Conservation (phyloP, 1,140 invertebrate genomes). For the Monochamus saltuarius region DNA sequence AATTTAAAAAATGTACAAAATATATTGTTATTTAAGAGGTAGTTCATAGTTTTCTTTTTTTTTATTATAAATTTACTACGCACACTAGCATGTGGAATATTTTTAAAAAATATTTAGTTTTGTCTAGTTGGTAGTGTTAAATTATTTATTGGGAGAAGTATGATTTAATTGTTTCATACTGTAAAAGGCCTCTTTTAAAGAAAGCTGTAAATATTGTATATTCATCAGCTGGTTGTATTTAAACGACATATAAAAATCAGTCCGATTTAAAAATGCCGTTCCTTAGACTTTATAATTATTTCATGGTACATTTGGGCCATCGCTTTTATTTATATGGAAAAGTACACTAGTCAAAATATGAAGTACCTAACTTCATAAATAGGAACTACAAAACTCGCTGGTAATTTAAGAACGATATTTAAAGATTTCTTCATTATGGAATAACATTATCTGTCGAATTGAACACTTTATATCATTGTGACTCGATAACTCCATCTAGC, state of each 20-base stretch:
- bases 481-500: not conserved
- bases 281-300: slow-evolving; percentile 32
- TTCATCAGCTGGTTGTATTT: slow-evolving; percentile 40
- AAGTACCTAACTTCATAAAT: slow-evolving; percentile 42
- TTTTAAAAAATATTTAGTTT: slow-evolving; percentile 16
- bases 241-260: slow-evolving; percentile 27
- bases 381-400: slow-evolving; percentile 55
- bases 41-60: slow-evolving; percentile 24
- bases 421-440: slow-evolving; percentile 34
- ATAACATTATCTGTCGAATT: slow-evolving; percentile 15
- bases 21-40: slow-evolving; percentile 31
- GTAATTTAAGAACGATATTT: slow-evolving; percentile 52
- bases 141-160: slow-evolving; percentile 15
- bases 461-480: not conserved
- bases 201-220: slow-evolving; percentile 51
- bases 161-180: slow-evolving; percentile 14
- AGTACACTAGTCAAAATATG: slow-evolving; percentile 51
- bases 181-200: slow-evolving; percentile 23
- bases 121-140: slow-evolving; percentile 6
- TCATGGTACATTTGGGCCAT: slow-evolving; percentile 40
- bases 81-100: slow-evolving; percentile 25
- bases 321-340: slow-evolving; percentile 41
- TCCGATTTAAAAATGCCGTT: slow-evolving; percentile 34
- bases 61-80: slow-evolving; percentile 5
- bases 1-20: slow-evolving; percentile 36